Evolutionary conservation across 2,797 vertebrate genomes (phyloP).

Genomic region (Brachyalestes nurse): DNA sequence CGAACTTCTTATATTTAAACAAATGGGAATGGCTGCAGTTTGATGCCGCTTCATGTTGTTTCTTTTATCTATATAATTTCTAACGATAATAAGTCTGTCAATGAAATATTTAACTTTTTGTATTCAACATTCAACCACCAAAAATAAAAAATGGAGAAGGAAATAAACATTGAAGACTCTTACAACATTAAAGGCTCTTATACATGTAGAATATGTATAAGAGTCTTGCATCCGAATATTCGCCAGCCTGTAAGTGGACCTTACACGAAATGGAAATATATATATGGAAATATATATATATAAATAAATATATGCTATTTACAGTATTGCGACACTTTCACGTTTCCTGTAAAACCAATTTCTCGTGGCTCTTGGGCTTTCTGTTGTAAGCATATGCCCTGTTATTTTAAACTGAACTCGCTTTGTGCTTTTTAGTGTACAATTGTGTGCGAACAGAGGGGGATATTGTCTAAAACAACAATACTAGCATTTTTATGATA

Average conservation of each 20-base stretch:
- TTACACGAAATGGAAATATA: background rate
- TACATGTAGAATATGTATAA: background rate
- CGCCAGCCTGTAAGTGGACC: background rate
- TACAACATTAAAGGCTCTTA: background rate
- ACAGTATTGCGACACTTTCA: background rate
- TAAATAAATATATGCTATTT: background rate
- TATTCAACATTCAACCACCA: background rate
- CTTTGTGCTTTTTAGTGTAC: constrained; percentile 14
- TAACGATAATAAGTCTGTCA: background rate
- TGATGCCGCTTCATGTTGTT: background rate
- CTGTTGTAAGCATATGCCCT: background rate
- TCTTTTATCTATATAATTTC: background rate
- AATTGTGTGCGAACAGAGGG: constrained; percentile 14
- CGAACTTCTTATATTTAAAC: constrained; percentile 14
- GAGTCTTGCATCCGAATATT: constrained; percentile 15
- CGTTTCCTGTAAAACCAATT: background rate
- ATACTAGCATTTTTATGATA: constrained; percentile 37
- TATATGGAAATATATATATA: too few relatives aligned
- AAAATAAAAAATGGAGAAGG: background rate
- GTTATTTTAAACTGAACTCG: constrained; percentile 2
- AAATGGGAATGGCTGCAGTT: constrained; percentile 22
- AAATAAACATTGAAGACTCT: background rate
- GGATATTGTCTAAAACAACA: constrained; percentile 46
- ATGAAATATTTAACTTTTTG: background rate
- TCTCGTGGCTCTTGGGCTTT: background rate